phyloP scores from a whole-genome alignment of 1,140 invertebrate genomes.

The Caenorhabditis elegans region DNA sequence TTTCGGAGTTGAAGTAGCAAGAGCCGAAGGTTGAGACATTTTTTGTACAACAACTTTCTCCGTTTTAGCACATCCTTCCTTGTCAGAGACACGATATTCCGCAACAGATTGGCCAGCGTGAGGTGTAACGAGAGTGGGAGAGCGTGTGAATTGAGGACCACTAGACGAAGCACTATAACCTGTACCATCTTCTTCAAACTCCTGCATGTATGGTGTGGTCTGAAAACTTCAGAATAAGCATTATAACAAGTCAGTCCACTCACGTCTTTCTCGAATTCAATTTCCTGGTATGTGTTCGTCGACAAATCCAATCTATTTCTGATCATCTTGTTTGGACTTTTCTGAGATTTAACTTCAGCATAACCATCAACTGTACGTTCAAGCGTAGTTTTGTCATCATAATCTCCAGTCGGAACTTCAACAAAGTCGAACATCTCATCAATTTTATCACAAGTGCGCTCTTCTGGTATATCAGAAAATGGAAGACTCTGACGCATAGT shows the following conservation, averaged over 20 bases:
- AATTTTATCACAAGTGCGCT: conserved; percentile 11
- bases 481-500: background rate
- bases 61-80: conserved; percentile 1
- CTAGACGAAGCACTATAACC: background rate
- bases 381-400: background rate
- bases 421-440: conserved; percentile 29
- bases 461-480: conserved; percentile 7
- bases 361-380: background rate
- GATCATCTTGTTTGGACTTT: background rate
- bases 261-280: background rate
- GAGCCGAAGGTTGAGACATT: background rate
- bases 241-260: background rate
- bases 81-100: conserved; percentile 1
- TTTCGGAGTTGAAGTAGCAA: conserved; percentile 1
- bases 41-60: background rate
- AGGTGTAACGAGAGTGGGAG: background rate
- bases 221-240: background rate
- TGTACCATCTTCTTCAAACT: background rate
- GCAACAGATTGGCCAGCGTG: conserved; percentile 9
- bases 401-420: background rate
- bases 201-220: background rate
- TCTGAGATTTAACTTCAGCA: background rate
- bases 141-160: background rate
- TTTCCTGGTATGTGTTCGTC: background rate
- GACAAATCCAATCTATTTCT: background rate